These are phyloP conservation scores for Australoheros scitulus DNA, from an alignment of 2,113 vertebrate species.

Conservation along the genomic window DNA sequence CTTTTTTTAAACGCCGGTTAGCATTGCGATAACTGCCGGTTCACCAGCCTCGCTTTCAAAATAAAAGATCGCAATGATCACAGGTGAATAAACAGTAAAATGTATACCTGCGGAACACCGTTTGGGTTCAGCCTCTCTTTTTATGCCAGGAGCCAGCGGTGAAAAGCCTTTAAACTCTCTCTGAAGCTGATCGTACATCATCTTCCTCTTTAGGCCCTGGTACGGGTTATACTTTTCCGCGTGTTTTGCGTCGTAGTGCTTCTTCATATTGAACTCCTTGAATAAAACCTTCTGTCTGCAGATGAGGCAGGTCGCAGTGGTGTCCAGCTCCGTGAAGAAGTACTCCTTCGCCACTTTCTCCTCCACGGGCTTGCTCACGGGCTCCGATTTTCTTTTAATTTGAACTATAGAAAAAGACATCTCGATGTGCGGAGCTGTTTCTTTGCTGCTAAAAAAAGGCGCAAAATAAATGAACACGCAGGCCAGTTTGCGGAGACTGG, in stretches of 20 bases:
- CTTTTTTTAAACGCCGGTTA: neutral
- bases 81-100: neutral
- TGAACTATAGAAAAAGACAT: neutral
- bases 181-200: neutral
- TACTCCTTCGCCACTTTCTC: constrained; percentile 4
- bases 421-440: neutral
- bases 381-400: neutral
- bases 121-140: neutral
- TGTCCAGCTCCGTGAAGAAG: neutral
- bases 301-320: neutral
- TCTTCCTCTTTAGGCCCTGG: neutral
- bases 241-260: constrained; percentile 5
- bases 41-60: constrained; percentile 1
- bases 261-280: constrained; percentile 9
- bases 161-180: neutral
- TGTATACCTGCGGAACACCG: neutral
- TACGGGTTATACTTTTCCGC: neutral
- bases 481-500: neutral
- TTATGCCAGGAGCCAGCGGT: neutral
- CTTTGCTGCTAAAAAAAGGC: neutral
- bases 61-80: constrained; percentile 18
- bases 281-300: constrained; percentile 4
- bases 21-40: neutral
- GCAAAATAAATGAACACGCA: neutral
- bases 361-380: neutral